These are phyloP conservation scores for Mormyrus iriodes DNA, from an alignment of 2,113 vertebrate genomes.

Conservation along the genomic window DNA sequence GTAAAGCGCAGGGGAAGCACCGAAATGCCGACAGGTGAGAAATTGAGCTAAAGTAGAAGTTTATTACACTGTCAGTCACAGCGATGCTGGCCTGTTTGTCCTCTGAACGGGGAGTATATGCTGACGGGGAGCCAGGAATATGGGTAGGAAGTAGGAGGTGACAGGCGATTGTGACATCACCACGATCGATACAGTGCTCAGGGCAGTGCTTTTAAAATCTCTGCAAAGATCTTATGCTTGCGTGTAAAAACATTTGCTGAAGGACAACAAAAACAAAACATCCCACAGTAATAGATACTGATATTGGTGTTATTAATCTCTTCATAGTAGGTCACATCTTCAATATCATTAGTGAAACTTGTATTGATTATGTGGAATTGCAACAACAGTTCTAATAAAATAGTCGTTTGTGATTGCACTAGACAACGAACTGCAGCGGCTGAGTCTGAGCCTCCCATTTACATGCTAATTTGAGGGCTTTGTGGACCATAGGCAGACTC, in stretches of 20 bases:
- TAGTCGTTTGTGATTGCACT: neutral
- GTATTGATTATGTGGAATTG: neutral
- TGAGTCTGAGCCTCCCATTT: neutral
- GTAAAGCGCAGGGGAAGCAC: neutral
- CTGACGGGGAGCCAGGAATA: neutral
- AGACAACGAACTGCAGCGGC: too few species aligned
- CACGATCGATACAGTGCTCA: neutral
- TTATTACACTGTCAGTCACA: neutral
- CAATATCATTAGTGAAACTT: neutral
- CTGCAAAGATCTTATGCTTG: neutral
- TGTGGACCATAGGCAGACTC: neutral
- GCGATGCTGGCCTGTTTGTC: neutral
- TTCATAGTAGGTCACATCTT: neutral
- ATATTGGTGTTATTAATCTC: neutral
- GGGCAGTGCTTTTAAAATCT: neutral
- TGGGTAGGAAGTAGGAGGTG: neutral
- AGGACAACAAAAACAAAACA: neutral
- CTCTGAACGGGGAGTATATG: neutral
- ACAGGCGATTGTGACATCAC: neutral
- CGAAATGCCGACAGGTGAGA: neutral
- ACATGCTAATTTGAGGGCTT: neutral
- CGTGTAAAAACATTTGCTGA: neutral
- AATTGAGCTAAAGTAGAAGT: conserved; percentile 9
- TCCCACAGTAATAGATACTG: neutral
- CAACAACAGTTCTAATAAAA: neutral